These are phyloP conservation scores for Cyaniris semiargus DNA, from an alignment of 2,888 invertebrate genomes.

Conservation along the genomic window DNA sequence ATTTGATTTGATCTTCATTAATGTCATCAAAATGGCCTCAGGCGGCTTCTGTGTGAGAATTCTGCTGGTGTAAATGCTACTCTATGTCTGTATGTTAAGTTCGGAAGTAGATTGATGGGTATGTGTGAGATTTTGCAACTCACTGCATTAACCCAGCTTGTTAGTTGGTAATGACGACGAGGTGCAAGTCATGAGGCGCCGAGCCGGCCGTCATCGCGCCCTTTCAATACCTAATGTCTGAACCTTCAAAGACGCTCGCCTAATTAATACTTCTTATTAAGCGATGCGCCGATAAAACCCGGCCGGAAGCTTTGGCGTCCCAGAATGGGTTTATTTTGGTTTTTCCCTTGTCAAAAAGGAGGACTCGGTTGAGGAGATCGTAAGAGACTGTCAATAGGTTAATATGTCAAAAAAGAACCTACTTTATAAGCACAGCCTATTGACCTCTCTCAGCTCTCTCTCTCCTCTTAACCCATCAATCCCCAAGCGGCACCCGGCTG, in stretches of 20 bases:
- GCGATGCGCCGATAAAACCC: constrained; percentile 33
- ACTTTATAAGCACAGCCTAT: no score
- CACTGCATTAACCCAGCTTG: constrained; percentile 79
- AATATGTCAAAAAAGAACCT: no score
- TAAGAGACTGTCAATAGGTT: not conserved
- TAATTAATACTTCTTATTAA: constrained; percentile 73
- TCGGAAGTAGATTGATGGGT: constrained; percentile 44
- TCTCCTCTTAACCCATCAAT: no score
- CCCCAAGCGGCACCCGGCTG: no score
- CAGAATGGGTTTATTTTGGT: not conserved
- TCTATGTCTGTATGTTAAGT: constrained; percentile 48
- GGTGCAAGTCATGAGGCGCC: constrained; percentile 76
- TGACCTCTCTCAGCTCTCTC: no score
- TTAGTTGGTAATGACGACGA: constrained; percentile 76
- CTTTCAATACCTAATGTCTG: constrained; percentile 72
- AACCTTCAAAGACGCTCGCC: constrained; percentile 73
- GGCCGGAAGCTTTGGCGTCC: not conserved
- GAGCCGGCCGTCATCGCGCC: constrained; percentile 65
- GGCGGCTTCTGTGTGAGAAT: constrained; percentile 62
- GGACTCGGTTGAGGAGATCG: not conserved
- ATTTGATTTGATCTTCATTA: constrained; percentile 72
- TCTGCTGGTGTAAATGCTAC: constrained; percentile 44
- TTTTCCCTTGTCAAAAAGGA: not conserved
- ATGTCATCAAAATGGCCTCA: constrained; percentile 69
- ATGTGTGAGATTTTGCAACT: constrained; percentile 67